Evolutionary conservation across 1,140 invertebrate species (phyloP).

Genomic region (Piezodorus guildinii): DNA sequence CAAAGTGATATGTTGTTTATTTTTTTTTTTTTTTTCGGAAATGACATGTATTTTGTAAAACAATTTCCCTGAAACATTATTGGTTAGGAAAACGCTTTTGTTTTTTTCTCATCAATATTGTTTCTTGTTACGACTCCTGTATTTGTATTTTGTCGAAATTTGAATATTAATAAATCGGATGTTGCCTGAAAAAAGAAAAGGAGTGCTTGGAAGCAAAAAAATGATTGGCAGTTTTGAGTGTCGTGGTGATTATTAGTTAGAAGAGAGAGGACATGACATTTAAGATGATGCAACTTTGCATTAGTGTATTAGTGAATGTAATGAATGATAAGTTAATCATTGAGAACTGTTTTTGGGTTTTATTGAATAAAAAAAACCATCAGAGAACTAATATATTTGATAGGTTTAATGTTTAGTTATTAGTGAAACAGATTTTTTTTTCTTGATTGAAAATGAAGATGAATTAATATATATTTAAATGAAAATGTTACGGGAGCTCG

Average conservation of each 20-base stretch:
- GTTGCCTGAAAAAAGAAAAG: neutral
- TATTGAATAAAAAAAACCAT: slow-evolving; percentile 10
- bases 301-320: slow-evolving; percentile 15
- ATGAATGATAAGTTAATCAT: slow-evolving; percentile 9
- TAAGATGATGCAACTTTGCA: slow-evolving; percentile 4
- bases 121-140: slow-evolving; percentile 14
- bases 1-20: slow-evolving; percentile 11
- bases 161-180: neutral
- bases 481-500: neutral
- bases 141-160: slow-evolving; percentile 6
- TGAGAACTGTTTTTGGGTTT: slow-evolving; percentile 14
- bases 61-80: neutral
- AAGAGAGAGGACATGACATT: slow-evolving; percentile 15
- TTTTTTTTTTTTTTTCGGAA: neutral
- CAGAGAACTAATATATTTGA: slow-evolving; percentile 18
- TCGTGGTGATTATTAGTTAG: neutral
- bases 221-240: neutral
- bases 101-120: neutral
- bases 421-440: slow-evolving; percentile 12
- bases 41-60: neutral
- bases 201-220: neutral
- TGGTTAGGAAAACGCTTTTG: neutral
- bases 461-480: neutral
- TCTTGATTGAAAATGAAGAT: slow-evolving; percentile 3
- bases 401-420: slow-evolving; percentile 15